Evolutionary conservation across 2,113 vertebrate genomes (phyloP).

Genomic region (Ptychochromis oligacanthus): DNA sequence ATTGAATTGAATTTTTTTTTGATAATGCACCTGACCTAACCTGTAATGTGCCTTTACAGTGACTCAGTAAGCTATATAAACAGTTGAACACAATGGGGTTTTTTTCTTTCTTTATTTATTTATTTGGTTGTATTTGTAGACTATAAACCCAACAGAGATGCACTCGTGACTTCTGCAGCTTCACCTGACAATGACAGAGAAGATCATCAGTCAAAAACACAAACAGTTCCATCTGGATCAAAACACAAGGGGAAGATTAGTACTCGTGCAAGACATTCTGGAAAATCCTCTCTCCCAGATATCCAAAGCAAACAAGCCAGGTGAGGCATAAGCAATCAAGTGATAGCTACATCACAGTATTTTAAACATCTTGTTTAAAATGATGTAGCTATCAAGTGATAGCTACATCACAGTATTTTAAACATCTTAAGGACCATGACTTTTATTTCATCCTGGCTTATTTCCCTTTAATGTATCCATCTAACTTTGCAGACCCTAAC

Average conservation of each 20-base stretch:
- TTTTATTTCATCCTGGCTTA: background rate
- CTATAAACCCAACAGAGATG: background rate
- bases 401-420: background rate
- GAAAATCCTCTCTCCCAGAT: conserved; percentile 47
- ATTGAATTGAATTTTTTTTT: too few relatives aligned
- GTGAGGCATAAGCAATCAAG: background rate
- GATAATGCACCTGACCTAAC: background rate
- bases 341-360: background rate
- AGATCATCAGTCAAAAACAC: background rate
- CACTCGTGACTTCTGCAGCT: accelerated
- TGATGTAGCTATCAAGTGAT: background rate
- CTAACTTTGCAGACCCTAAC: background rate
- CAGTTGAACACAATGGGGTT: background rate
- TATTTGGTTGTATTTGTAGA: background rate
- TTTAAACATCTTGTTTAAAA: background rate
- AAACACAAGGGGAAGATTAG: conserved; percentile 4
- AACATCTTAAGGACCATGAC: background rate
- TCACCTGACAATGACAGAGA: background rate
- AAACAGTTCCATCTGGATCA: background rate
- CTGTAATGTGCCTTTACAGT: background rate
- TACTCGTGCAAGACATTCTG: background rate
- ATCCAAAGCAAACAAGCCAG: conserved; percentile 25
- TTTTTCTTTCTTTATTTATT: too few relatives aligned
- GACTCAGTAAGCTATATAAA: background rate
- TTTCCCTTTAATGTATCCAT: background rate